Evolutionary conservation across 1,140 invertebrate genomes (phyloP), one percentile per base, ranked within the genome.

Genomic region (Aphaenogaster ashmeadi): DNA sequence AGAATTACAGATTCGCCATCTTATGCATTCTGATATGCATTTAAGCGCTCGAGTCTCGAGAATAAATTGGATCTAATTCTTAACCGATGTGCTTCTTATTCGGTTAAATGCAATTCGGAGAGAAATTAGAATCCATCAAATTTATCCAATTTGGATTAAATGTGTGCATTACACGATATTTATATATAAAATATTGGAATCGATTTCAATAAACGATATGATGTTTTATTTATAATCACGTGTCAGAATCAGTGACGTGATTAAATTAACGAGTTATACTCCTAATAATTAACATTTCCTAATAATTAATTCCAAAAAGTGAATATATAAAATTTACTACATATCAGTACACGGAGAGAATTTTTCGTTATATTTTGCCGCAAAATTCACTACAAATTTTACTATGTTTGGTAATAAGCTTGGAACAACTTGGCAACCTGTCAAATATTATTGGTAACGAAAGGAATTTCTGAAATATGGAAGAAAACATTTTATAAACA

Each of bases 1-100:
- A 47, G 80, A 84, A 84, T 84, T 75, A 74, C 69, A 84, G 56
- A 84, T 84, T 84, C 54, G 33, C 54, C 33, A 13, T 38, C 52
- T 33, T 60, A 60, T 44, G 52, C 56, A 54, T 72, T 58, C 27
- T 47, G 27, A 60, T 84, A 60, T 74, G 41, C 54, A 60, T 84
- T 81, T 62, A 62, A 74, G 54, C 18, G 56, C 44, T 74, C 47
- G 41, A 58, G 1, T 74, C 38, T 60, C 52, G 21, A 36, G 41
- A 72, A 74, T 75, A 75, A 60, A 84, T 84, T 62, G 2, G 8
- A 60, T 11, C 13, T 47, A 47, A 84, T 75, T 64, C n/a, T 75
- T 74, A 74, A 84, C 1, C 52, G 41, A 41, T 36, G n/a, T 27
- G 41, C 36, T 80, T 54, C 38, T 56, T 44, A 27, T 15, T 47